Conservation (phyloP, 1,140 invertebrate species). For the Formica exsecta region DNA sequence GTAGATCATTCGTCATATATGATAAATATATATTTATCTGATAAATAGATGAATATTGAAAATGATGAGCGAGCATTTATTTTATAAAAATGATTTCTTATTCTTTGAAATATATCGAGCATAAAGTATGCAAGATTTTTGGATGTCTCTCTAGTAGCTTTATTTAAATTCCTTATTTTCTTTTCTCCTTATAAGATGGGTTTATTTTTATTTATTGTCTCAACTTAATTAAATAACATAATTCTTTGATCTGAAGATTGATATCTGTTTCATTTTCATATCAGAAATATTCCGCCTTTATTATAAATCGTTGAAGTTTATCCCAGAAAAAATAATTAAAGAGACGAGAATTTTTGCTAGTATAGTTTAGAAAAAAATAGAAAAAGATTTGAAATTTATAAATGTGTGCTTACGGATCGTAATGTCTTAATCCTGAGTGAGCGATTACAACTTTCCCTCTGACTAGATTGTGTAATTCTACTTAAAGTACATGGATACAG, state of each 20-base stretch:
- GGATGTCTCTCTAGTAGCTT: too few relatives aligned
- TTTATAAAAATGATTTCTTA: background rate
- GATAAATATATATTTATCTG: background rate
- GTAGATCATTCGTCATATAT: background rate
- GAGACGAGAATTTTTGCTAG: background rate
- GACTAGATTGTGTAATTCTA: slow-evolving; percentile 10
- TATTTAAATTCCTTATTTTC: background rate
- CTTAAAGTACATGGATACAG: background rate
- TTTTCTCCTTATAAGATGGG: background rate
- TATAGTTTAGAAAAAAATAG: background rate
- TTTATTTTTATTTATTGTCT: background rate
- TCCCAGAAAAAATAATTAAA: background rate
- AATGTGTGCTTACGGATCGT: background rate
- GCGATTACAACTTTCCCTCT: background rate
- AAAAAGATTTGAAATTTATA: background rate
- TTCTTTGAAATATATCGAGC: background rate
- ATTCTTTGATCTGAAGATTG: background rate
- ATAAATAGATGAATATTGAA: background rate
- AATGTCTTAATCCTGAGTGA: slow-evolving; percentile 10
- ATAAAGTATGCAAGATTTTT: background rate
- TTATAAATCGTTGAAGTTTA: background rate
- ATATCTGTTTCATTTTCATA: background rate
- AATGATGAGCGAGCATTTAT: background rate
- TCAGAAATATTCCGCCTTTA: background rate
- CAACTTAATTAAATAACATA: slow-evolving; percentile 5